A percentile compares a stretch with the other conserved stretches of the same genome.
phyloP scores from a whole-genome alignment of 1,140 invertebrate species.

The Hylyphantes graminicola region DNA sequence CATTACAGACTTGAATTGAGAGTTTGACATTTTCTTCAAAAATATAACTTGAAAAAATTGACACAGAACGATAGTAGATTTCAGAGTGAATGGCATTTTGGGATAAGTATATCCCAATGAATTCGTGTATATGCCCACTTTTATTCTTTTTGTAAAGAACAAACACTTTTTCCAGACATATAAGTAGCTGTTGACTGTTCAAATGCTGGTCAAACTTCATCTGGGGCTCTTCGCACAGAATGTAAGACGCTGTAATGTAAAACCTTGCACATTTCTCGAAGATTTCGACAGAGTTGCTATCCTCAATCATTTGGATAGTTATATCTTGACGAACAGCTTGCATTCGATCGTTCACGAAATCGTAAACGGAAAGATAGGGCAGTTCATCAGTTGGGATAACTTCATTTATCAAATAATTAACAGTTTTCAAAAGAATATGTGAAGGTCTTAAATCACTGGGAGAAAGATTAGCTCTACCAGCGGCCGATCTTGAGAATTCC shows the following conservation, averaged over 20 bases:
- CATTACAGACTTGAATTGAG: neutral
- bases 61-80: conserved; percentile 24
- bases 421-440: conserved; percentile 73
- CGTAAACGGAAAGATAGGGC: conserved; percentile 75
- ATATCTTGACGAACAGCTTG: conserved; percentile 80
- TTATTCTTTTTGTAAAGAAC: conserved; percentile 17
- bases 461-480: conserved; percentile 73
- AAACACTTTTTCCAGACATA: conserved; percentile 49
- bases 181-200: conserved; percentile 34
- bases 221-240: conserved; percentile 35
- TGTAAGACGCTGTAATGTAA: conserved; percentile 54
- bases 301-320: conserved; percentile 76
- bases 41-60: conserved; percentile 18
- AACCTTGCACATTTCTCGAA: conserved; percentile 66
- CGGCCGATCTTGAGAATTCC: conserved; percentile 76
- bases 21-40: neutral
- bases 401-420: conserved; percentile 72
- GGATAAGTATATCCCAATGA: conserved; percentile 34
- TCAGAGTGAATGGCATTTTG: conserved; percentile 27
- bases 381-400: conserved; percentile 59
- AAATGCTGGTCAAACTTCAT: conserved; percentile 39
- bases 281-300: conserved; percentile 69
- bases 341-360: conserved; percentile 81
- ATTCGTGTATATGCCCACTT: conserved; percentile 22
- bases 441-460: conserved; percentile 74